Evolutionary conservation across 2,797 vertebrate genomes (phyloP).

Genomic region (Delichon dasypus): DNA sequence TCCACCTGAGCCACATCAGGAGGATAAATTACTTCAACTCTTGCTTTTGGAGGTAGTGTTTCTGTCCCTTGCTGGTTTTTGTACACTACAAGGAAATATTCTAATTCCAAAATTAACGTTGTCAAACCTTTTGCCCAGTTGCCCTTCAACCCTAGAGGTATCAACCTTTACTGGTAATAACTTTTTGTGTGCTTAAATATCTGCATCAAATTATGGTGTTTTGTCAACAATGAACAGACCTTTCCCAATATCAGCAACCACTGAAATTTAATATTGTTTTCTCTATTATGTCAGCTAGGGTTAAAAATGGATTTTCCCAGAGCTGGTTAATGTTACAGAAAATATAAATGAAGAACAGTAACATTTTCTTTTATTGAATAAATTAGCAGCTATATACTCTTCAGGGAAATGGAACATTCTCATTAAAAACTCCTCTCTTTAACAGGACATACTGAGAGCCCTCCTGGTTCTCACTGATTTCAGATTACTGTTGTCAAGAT

Average conservation of each 20-base stretch:
- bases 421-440: not conserved
- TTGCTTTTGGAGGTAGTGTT: not conserved
- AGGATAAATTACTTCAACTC: not conserved
- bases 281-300: not conserved
- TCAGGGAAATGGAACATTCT: not conserved
- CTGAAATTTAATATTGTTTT: not conserved
- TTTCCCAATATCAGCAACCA: not conserved
- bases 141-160: not conserved
- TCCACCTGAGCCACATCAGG: not conserved
- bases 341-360: not conserved
- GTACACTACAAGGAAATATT: not conserved
- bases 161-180: not conserved
- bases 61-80: not conserved
- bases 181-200: not conserved
- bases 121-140: not conserved
- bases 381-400: not conserved
- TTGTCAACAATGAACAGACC: not conserved
- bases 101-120: not conserved
- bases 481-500: not conserved
- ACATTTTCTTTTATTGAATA: not conserved
- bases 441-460: not conserved
- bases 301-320: not conserved
- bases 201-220: not conserved
- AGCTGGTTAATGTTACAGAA: not conserved
- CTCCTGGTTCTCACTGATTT: not conserved